Conservation (phyloP, 2,797 vertebrate species). For the Rhabdophis nuchalis region DNA sequence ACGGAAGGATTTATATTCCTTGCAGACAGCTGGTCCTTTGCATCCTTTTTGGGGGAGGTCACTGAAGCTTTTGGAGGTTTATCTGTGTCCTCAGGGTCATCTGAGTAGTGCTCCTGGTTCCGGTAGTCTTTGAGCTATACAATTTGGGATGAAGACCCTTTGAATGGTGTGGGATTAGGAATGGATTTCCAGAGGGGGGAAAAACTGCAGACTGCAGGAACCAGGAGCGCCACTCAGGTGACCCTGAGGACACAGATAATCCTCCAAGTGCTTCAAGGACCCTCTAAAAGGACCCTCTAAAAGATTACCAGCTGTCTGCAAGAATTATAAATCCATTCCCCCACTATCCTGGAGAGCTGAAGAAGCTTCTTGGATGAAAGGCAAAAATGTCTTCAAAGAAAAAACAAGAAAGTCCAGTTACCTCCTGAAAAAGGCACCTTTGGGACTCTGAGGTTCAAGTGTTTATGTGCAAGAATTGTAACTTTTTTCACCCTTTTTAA, state of each 20-base stretch:
- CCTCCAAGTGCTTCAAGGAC: neutral
- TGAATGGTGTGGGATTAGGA: neutral
- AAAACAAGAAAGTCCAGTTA: too few relatives aligned
- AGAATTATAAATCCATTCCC: too few relatives aligned
- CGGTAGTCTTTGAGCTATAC: neutral
- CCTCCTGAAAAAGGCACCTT: too few relatives aligned
- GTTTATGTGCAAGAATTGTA: neutral
- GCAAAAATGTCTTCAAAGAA: neutral
- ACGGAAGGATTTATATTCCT: too few relatives aligned
- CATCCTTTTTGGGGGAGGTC: neutral
- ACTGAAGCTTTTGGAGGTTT: neutral
- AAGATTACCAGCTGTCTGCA: too few relatives aligned
- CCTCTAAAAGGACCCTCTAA: too few relatives aligned
- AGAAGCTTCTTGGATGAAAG: too few relatives aligned
- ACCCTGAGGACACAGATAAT: neutral
- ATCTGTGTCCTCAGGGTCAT: too few relatives aligned
- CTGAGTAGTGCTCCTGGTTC: too few relatives aligned
- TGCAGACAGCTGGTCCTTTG: too few relatives aligned
- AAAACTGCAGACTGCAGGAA: neutral
- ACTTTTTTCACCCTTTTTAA: neutral
- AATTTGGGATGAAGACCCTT: neutral
- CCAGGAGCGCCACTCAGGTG: neutral
- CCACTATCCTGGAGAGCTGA: too few relatives aligned
- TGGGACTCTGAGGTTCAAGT: too few relatives aligned
- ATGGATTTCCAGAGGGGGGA: neutral